phyloP scores from a whole-genome alignment of 2,113 vertebrate species.

The Elachura formosa region DNA sequence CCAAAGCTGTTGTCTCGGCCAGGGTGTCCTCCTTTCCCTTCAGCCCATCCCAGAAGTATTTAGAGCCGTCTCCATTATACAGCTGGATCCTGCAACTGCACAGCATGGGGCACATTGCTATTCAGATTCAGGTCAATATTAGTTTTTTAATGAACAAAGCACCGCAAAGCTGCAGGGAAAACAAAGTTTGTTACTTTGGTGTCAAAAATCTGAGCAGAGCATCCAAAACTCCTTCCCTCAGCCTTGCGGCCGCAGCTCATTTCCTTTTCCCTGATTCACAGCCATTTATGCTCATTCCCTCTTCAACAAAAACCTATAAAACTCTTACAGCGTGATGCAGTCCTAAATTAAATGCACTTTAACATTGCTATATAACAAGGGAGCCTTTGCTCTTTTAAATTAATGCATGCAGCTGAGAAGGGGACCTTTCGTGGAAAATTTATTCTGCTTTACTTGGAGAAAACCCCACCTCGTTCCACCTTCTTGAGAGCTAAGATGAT shows the following conservation, averaged over 20 bases:
- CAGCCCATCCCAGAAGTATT: background rate
- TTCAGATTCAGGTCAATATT: background rate
- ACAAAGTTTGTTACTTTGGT: background rate
- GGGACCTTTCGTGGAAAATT: constrained; percentile 12
- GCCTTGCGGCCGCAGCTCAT: accelerated
- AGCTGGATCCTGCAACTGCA: background rate
- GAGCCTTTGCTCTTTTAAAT: background rate
- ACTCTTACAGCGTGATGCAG: constrained; percentile 12
- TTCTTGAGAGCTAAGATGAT: constrained; percentile 40
- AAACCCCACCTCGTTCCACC: constrained; percentile 3
- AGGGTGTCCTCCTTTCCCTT: background rate
- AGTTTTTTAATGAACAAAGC: background rate
- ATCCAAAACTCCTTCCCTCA: background rate
- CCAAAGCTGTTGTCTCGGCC: background rate
- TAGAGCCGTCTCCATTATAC: background rate
- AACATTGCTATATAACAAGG: constrained; percentile 6
- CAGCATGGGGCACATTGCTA: background rate
- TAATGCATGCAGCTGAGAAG: background rate
- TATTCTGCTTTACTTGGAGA: background rate
- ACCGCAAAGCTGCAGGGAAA: background rate
- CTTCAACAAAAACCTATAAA: constrained; percentile 38
- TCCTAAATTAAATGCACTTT: constrained; percentile 57
- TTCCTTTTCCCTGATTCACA: background rate
- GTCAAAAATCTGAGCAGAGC: background rate
- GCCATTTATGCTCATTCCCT: constrained; percentile 13